A percentile compares a stretch with the other conserved stretches of the same genome.
phyloP scores from a whole-genome alignment of 2,888 invertebrate species.

The Spodoptera picta region DNA sequence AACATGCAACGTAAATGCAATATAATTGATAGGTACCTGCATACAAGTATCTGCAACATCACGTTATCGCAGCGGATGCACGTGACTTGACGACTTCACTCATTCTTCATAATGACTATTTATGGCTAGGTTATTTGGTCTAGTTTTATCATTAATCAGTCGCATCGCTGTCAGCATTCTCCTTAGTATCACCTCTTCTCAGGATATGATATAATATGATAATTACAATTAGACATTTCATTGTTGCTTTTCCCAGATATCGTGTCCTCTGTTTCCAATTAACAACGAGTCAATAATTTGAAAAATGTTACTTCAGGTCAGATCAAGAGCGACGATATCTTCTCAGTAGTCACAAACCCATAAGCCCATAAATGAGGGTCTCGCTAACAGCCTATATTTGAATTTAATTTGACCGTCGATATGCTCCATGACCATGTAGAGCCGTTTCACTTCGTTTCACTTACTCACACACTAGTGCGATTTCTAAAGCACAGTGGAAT shows the following conservation, averaged over 20 bases:
- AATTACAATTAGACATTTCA: background rate
- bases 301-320: background rate
- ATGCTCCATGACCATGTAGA: conserved; percentile 80
- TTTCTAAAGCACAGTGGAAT: conserved; percentile 75
- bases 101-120: conserved; percentile 20
- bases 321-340: conserved; percentile 18
- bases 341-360: conserved; percentile 18
- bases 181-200: background rate
- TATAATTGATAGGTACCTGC: conserved; percentile 27
- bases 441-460: conserved; percentile 83
- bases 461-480: conserved; percentile 69
- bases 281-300: background rate
- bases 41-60: conserved; percentile 21
- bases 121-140: conserved; percentile 5
- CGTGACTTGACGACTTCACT: conserved; percentile 45
- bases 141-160: background rate
- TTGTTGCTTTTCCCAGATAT: too few species aligned
- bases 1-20: conserved; percentile 39
- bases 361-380: conserved; percentile 55
- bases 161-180: background rate
- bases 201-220: too few species aligned
- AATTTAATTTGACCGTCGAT: conserved; percentile 84
- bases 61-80: conserved; percentile 37
- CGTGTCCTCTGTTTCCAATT: background rate
- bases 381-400: conserved; percentile 71